These are phyloP conservation scores for Sebastolobus alascanus DNA, from an alignment of 2,797 vertebrate genomes.

Conservation along the genomic window DNA sequence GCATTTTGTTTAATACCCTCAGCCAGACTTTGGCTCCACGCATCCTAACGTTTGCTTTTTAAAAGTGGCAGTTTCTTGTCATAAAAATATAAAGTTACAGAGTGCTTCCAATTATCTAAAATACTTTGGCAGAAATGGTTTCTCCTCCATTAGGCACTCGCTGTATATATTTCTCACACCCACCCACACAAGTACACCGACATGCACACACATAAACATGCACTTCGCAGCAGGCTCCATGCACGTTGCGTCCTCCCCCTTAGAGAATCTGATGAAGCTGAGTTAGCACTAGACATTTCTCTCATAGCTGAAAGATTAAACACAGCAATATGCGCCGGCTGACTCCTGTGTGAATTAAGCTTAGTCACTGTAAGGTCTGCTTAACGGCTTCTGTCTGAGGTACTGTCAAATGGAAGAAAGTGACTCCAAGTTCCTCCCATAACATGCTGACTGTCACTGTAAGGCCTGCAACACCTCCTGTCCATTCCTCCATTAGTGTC, in stretches of 20 bases:
- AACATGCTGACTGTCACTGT: conserved; percentile 11
- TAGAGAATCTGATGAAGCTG: conserved; percentile 37
- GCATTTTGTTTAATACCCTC: conserved; percentile 4
- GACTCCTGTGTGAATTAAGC: conserved; percentile 54
- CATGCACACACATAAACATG: conserved; percentile 21
- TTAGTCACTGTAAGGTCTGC: conserved; percentile 46
- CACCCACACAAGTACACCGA: conserved; percentile 3
- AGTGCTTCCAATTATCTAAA: conserved; percentile 39
- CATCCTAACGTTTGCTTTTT: conserved; percentile 19
- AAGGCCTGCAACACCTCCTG: conserved; percentile 9
- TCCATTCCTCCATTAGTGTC: conserved; percentile 6
- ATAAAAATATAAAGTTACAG: conserved; percentile 35
- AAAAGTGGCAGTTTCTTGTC: conserved; percentile 18
- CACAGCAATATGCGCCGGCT: conserved; percentile 36
- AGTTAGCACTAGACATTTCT: conserved; percentile 29
- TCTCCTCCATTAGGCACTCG: conserved; percentile 33
- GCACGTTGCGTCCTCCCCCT: conserved; percentile 18
- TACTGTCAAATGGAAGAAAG: conserved; percentile 2
- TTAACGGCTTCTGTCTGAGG: conserved; percentile 15
- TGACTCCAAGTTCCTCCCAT: conserved; percentile 5
- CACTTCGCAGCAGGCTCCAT: conserved; percentile 35
- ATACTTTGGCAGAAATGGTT: conserved; percentile 31
- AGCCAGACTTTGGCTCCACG: conserved; percentile 19
- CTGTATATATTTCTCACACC: conserved; percentile 20
- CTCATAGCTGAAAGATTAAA: conserved; percentile 48